These are phyloP conservation scores for Propsilocerus akamusi DNA, from an alignment of 1,140 invertebrate genomes.

Conservation along the genomic window DNA sequence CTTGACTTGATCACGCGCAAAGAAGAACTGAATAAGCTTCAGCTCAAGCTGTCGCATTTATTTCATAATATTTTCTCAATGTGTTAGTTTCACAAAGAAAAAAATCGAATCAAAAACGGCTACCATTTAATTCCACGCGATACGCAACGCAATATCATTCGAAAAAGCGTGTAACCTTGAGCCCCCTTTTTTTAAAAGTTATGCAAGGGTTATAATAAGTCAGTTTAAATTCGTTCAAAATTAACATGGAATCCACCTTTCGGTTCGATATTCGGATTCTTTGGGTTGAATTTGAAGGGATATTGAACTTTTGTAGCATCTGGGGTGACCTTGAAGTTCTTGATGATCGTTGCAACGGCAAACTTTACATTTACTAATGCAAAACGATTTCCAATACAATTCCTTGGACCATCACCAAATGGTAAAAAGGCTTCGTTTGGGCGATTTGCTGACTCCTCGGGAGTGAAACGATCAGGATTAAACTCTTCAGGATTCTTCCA, in stretches of 20 bases:
- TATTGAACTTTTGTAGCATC: slow-evolving; percentile 7
- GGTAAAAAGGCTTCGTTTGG: slow-evolving; percentile 27
- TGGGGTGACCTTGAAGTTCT: slow-evolving; percentile 12
- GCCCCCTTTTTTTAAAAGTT: neutral
- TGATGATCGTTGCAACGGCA: slow-evolving; percentile 18
- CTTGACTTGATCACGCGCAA: neutral
- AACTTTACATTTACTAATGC: slow-evolving; percentile 29
- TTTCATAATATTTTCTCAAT: neutral
- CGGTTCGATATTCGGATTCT: slow-evolving; percentile 2
- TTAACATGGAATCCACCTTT: neutral
- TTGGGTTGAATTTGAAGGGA: slow-evolving; percentile 7
- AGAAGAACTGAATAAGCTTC: neutral
- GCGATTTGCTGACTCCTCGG: neutral
- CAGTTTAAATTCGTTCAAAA: neutral
- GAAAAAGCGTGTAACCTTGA: neutral
- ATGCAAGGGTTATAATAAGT: neutral
- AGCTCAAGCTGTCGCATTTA: neutral
- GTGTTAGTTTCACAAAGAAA: neutral
- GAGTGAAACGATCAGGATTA: slow-evolving; percentile 3
- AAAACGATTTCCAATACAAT: slow-evolving; percentile 37
- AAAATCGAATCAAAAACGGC: neutral
- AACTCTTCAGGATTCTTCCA: neutral
- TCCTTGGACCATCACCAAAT: slow-evolving; percentile 39
- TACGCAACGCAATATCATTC: neutral
- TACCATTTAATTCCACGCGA: neutral